Base-by-base conservation (phyloP, 2,113 vertebrate species). In the Pluvianellus socialis region DNA sequence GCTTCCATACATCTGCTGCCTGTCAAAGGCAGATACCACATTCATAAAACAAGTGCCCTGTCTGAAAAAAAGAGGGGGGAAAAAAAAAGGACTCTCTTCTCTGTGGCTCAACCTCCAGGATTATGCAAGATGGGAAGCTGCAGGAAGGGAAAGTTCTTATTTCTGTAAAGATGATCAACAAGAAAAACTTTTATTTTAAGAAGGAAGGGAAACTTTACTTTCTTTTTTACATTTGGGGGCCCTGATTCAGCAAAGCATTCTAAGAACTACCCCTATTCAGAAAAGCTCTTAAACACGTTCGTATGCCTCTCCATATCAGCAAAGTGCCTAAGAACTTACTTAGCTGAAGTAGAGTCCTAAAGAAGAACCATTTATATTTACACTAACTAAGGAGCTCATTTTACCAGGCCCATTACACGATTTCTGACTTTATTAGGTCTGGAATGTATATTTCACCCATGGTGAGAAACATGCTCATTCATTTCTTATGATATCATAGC, bases 1-100 rank as follows among this genome's bases (percentile, higher is more conserved):
- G 98, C 98, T 98, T 98, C 98, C 92, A 97, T 98, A 97, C 99
- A 99, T 99, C 99, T 99, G 98, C 98, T 97, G 98, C 98, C 98
- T 99, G 98, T 99, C 99, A 99, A 98, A 98, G 98, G 98, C 98
- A 99, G 98, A 98, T 97, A 93, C 97, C 97, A 97, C 98, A 97
- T 98, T 99, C 98, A 98, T 98, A 99, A 98, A 97, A 94, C 94
- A 98, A 97, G 98, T 92, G 97, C 98, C 97, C 97, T 98, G 97
- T 97, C 97, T 98, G 86, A 74, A 95, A 96, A 97, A 96, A 96
- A 38, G 14, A 45, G 11, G 4, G 5, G 11, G 4, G 5, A 20
- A 23, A 14, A 55, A 73, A 74, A 71, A 83, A 61, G 0, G 11
- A 95, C 91, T 91, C 79, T 90, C 85, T 89, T 58, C 59, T 71